Conservation (phyloP, 2,797 vertebrate species). For the Brotula barbata region DNA sequence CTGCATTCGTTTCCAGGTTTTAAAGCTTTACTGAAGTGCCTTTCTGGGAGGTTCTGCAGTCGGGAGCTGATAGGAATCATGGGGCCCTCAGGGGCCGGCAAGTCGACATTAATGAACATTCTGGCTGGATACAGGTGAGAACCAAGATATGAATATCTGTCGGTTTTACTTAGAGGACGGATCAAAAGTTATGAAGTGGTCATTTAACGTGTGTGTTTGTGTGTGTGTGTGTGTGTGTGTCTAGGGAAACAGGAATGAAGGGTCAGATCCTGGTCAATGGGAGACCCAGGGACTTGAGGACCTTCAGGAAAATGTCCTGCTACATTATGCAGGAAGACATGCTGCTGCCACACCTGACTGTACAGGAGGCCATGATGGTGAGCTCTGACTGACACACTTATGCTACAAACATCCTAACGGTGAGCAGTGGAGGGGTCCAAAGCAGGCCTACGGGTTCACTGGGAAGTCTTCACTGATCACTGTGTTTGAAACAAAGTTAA, state of each 20-base stretch:
- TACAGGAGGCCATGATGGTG: conserved; percentile 90
- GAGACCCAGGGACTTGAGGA: conserved; percentile 85
- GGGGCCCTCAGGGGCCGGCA: conserved; percentile 93
- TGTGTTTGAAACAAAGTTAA: no score
- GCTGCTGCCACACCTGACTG: conserved; percentile 89
- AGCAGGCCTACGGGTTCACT: no score
- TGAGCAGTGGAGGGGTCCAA: no score
- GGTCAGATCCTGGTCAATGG: conserved; percentile 93
- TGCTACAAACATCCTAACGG: no score
- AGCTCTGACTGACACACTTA: conserved; percentile 23
- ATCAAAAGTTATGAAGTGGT: no score
- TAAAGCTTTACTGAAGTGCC: conserved; percentile 91
- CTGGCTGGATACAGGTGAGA: conserved; percentile 93
- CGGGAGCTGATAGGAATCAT: conserved; percentile 92
- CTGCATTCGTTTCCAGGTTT: conserved; percentile 77
- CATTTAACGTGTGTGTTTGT: no score
- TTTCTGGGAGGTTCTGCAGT: conserved; percentile 91
- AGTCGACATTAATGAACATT: conserved; percentile 95
- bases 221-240: conserved; percentile 11
- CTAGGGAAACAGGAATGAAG: conserved; percentile 91
- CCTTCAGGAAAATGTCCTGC: conserved; percentile 96
- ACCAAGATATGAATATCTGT: neutral
- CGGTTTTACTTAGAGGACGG: no score
- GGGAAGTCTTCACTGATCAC: no score
- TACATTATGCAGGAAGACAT: conserved; percentile 98